Conservation (phyloP, 2,797 vertebrate genomes). For the Pristis pectinata region DNA sequence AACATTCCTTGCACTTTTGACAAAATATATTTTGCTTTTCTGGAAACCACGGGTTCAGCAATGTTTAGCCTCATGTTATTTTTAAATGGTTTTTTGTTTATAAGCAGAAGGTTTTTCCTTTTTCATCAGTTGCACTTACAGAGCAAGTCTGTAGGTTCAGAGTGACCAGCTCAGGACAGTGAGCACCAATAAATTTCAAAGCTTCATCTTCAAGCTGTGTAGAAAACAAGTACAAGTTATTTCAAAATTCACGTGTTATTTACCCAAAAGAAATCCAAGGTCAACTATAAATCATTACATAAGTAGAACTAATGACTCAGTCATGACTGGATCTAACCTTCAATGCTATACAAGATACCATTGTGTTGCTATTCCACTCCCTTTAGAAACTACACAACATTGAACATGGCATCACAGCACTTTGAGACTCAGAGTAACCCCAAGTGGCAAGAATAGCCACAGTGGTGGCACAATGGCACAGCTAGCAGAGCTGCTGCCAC, state of each 20-base stretch:
- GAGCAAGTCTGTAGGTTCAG: constrained; percentile 91
- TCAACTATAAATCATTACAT: neutral
- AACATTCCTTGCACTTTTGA: neutral
- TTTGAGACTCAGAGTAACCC: neutral
- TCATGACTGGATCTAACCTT: neutral
- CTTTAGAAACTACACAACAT: neutral
- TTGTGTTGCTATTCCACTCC: no score
- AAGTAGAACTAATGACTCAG: neutral
- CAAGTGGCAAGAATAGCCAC: neutral
- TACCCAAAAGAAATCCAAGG: no score
- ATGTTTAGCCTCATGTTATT: neutral
- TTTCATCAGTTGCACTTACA: constrained; percentile 61
- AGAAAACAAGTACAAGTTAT: constrained; percentile 38
- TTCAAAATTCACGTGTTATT: neutral
- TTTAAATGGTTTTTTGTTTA: neutral
- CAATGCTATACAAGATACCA: neutral
- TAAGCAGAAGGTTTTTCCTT: neutral
- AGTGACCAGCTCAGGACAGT: constrained; percentile 89
- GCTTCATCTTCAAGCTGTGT: constrained; percentile 88
- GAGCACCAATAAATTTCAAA: constrained; percentile 84
- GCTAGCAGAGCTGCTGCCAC: no score
- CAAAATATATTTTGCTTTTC: neutral
- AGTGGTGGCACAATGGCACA: no score
- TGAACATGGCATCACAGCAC: neutral
- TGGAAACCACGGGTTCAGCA: neutral